A percentile compares a stretch with the other conserved stretches of the same genome.
Evolutionary conservation across 1,140 invertebrate genomes (phyloP).

Genomic region (Zaprionus africanus): DNA sequence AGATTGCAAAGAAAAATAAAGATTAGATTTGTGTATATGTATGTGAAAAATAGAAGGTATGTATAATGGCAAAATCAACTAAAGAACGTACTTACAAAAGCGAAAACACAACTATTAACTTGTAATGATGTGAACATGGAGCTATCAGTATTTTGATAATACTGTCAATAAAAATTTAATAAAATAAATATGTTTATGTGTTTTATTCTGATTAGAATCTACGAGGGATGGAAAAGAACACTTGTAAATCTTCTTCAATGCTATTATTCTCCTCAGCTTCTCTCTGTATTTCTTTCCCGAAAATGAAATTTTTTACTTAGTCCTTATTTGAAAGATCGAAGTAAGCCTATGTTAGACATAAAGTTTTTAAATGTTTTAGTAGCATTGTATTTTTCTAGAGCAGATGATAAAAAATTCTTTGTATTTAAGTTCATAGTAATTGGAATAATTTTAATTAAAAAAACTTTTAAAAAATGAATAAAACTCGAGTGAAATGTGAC

Average conservation of each 20-base stretch:
- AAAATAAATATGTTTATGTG: slow-evolving; percentile 48
- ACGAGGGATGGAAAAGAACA: no score
- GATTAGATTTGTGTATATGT: slow-evolving; percentile 74
- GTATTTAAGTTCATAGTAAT: slow-evolving; percentile 15
- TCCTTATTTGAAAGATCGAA: not conserved
- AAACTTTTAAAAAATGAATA: slow-evolving; percentile 35
- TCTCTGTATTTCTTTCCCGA: not conserved
- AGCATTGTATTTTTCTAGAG: not conserved
- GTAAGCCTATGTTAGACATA: slow-evolving; percentile 6
- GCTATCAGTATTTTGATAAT: slow-evolving; percentile 83
- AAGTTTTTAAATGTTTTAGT: not conserved
- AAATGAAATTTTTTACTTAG: not conserved
- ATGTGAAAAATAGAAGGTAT: slow-evolving; percentile 60
- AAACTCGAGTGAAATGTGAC: slow-evolving; percentile 53
- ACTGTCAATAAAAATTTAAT: slow-evolving; percentile 83
- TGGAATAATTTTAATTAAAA: slow-evolving; percentile 18
- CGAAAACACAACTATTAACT: slow-evolving; percentile 75
- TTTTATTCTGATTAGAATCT: not conserved
- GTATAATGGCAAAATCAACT: slow-evolving; percentile 68
- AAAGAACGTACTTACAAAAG: slow-evolving; percentile 67
- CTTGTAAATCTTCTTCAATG: no score
- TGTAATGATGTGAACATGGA: slow-evolving; percentile 84
- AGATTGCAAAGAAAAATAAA: slow-evolving; percentile 50
- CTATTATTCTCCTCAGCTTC: not conserved
- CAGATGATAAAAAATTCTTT: slow-evolving; percentile 41